A percentile compares a stretch with the other conserved stretches of the same genome.
These are phyloP conservation scores for Notodonta ziczac DNA, from an alignment of 2,888 invertebrate genomes.

Conservation along the genomic window DNA sequence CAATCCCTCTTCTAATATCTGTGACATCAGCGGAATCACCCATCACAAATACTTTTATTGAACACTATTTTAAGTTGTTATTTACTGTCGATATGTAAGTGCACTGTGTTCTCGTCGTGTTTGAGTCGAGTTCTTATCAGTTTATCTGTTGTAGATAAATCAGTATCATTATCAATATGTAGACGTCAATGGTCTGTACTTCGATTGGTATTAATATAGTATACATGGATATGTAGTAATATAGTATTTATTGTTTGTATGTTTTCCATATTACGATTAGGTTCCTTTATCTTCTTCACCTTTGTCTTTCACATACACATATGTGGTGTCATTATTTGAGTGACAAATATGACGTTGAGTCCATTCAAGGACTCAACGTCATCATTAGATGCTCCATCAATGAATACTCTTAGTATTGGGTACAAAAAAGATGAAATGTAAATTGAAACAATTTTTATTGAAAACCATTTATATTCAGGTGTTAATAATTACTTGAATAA, in stretches of 20 bases:
- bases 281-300: not conserved
- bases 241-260: not conserved
- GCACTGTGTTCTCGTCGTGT: conserved; percentile 57
- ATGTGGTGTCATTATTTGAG: not conserved
- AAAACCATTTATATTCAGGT: conserved; percentile 80
- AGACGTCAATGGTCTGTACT: conserved; percentile 38
- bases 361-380: not conserved
- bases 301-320: not conserved
- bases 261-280: conserved; percentile 11
- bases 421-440: conserved; percentile 12
- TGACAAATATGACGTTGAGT: no score
- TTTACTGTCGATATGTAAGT: conserved; percentile 57
- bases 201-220: conserved; percentile 34
- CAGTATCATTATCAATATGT: conserved; percentile 46
- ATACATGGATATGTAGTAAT: conserved; percentile 13
- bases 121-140: conserved; percentile 49
- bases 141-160: conserved; percentile 61
- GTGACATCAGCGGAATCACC: conserved; percentile 26
- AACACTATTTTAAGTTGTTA: conserved; percentile 41
- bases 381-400: not conserved
- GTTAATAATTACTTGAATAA: conserved; percentile 73
- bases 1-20: conserved; percentile 45
- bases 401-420: not conserved
- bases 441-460: conserved; percentile 64
- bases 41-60: conserved; percentile 30